A percentile compares a stretch with the other conserved stretches of the same genome.
These are phyloP conservation scores for Erebia ligea DNA, from an alignment of 2,888 invertebrate genomes.

Conservation along the genomic window DNA sequence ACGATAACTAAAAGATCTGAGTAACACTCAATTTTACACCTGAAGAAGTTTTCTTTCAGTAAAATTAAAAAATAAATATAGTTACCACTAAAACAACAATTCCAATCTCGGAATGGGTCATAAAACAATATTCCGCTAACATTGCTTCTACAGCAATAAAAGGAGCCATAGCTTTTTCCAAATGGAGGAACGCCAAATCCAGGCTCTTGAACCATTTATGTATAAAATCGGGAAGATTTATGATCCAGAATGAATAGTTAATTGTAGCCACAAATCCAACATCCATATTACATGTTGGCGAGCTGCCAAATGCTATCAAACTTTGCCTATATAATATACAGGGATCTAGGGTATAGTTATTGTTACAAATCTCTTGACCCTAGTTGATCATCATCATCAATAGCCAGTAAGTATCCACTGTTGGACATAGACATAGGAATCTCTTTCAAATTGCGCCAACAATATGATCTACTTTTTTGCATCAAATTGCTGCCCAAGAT, in stretches of 20 bases:
- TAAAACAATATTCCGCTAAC: conserved; percentile 20
- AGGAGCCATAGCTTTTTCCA: conserved; percentile 21
- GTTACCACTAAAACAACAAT: conserved; percentile 16
- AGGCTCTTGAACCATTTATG: conserved; percentile 45
- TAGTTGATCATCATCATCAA: too few relatives aligned
- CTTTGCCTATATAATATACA: conserved; percentile 44
- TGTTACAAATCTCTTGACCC: too few relatives aligned
- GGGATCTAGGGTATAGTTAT: neutral
- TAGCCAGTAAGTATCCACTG: too few relatives aligned
- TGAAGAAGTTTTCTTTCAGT: too few relatives aligned
- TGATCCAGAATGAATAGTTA: conserved; percentile 70
- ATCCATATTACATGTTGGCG: conserved; percentile 67
- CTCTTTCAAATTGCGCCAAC: too few relatives aligned
- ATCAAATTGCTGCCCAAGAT: too few relatives aligned
- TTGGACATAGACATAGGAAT: too few relatives aligned
- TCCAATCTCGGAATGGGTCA: conserved; percentile 15
- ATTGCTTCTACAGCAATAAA: conserved; percentile 27
- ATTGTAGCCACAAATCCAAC: conserved; percentile 62
- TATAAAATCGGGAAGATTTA: conserved; percentile 72
- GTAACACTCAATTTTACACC: neutral
- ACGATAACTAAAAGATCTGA: too few relatives aligned
- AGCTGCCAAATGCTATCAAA: conserved; percentile 54
- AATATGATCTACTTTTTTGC: too few relatives aligned
- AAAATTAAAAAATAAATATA: conserved; percentile 1
- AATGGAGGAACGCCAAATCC: conserved; percentile 37